A percentile compares a stretch with the other conserved stretches of the same genome.
Evolutionary conservation across 23 tunicate species (phyloP).

Genomic region (Oikopleura dioica): DNA sequence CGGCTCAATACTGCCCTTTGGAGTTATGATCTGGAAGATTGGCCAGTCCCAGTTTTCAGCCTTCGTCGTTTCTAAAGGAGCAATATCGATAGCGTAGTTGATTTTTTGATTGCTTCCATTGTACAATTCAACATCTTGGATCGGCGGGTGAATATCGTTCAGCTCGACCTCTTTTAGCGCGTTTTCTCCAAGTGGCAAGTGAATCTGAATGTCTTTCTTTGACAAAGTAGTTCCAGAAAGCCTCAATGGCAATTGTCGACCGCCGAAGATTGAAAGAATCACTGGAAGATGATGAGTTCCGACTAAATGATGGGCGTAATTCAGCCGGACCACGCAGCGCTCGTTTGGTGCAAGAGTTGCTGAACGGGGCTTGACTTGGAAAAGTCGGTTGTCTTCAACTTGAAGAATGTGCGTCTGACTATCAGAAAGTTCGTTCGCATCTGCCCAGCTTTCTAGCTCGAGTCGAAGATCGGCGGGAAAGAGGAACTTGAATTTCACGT

Average conservation of each 20-base stretch:
- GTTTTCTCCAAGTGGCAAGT: neutral
- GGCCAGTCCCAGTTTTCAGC: slow-evolving; percentile 4
- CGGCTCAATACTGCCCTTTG: neutral
- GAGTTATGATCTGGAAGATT: neutral
- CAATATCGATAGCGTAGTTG: neutral
- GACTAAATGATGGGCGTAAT: neutral
- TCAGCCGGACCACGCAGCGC: slow-evolving; percentile 1
- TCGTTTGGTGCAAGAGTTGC: neutral
- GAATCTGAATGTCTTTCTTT: neutral
- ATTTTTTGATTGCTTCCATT: neutral
- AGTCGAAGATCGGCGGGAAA: slow-evolving; percentile 9
- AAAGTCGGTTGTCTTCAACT: slow-evolving; percentile 7
- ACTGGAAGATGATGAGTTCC: neutral
- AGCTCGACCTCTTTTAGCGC: neutral
- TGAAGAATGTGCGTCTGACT: neutral
- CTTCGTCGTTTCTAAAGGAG: neutral
- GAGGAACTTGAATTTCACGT: neutral
- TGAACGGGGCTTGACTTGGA: slow-evolving; percentile 3
- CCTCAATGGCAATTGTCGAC: neutral
- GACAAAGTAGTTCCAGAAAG: neutral
- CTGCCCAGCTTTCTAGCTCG: slow-evolving; percentile 12
- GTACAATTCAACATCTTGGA: neutral
- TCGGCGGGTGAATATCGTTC: neutral
- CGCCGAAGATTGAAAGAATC: neutral
- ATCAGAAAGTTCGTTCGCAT: neutral